These are phyloP conservation scores for Heloderma charlesbogerti DNA, from an alignment of 2,113 vertebrate species.

Conservation along the genomic window DNA sequence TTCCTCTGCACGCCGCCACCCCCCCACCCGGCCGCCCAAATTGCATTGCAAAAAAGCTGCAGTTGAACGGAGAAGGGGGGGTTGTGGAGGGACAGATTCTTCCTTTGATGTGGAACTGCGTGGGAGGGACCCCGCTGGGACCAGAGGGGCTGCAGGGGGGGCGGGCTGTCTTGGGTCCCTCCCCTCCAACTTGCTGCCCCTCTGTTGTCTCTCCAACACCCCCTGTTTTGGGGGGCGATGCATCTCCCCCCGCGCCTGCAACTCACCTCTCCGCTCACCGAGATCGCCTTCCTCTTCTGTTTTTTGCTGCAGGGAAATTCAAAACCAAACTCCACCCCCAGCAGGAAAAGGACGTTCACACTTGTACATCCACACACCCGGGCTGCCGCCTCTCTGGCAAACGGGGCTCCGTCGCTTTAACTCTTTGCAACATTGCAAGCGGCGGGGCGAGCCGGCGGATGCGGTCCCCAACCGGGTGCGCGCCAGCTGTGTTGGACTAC, in stretches of 20 bases:
- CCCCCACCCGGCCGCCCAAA: neutral
- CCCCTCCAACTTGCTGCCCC: neutral
- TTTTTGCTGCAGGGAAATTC: neutral
- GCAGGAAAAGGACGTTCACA: no score
- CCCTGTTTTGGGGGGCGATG: neutral
- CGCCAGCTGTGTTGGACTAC: no score
- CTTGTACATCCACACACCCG: neutral
- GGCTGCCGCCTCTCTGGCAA: neutral
- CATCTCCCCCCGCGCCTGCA: neutral
- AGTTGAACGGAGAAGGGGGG: no score
- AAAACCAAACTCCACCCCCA: neutral
- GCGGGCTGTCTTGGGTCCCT: neutral
- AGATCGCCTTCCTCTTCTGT: neutral
- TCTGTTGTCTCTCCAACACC: neutral
- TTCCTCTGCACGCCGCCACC: neutral
- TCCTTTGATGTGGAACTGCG: neutral
- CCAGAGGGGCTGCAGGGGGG: neutral
- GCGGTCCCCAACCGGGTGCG: no score
- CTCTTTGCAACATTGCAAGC: neutral
- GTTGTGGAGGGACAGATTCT: neutral
- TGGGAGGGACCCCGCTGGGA: neutral
- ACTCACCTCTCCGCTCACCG: neutral
- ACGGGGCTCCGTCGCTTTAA: neutral
- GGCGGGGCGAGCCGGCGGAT: no score
- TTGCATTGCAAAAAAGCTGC: no score